Conservation (phyloP, 2,888 invertebrate genomes). For the Synanthedon myopaeformis region DNA sequence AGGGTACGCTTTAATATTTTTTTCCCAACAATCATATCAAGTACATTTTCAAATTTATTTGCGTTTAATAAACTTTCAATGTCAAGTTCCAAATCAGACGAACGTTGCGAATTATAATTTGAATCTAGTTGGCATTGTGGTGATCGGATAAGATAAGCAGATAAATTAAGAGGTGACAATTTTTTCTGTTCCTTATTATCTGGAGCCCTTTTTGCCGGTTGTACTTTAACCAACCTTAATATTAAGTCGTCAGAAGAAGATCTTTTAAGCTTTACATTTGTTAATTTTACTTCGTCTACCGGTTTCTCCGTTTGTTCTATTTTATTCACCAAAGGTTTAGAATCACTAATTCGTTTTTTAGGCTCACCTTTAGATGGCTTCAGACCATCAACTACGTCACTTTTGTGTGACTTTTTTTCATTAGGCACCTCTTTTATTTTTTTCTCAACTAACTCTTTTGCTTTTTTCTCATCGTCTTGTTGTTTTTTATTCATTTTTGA, state of each 20-base stretch:
- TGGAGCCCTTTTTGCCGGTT: constrained; percentile 8
- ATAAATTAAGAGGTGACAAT: constrained; percentile 2
- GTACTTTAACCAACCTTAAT: constrained; percentile 22
- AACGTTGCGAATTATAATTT: constrained; percentile 13
- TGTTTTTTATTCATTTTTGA: constrained; percentile 5
- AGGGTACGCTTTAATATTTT: constrained; percentile 27
- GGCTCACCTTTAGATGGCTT: too few species aligned
- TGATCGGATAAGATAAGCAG: background rate
- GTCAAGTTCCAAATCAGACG: constrained; percentile 24
- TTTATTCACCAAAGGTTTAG: background rate
- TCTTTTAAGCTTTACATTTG: constrained; percentile 16
- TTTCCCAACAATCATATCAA: constrained; percentile 32
- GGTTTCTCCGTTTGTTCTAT: constrained; percentile 3
- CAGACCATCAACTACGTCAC: background rate
- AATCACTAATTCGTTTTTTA: background rate
- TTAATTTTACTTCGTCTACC: constrained; percentile 8
- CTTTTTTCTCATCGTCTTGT: constrained; percentile 9
- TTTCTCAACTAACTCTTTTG: constrained; percentile 7
- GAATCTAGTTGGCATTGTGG: constrained; percentile 8
- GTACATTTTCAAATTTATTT: constrained; percentile 8
- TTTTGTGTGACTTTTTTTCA: constrained; percentile 7
- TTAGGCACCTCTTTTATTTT: constrained; percentile 6
- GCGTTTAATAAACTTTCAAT: constrained; percentile 13
- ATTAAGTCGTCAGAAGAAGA: constrained; percentile 22
- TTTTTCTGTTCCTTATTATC: constrained; percentile 2